Conservation (phyloP, 1,140 invertebrate genomes). For the Zaprionus ghesquierei region DNA sequence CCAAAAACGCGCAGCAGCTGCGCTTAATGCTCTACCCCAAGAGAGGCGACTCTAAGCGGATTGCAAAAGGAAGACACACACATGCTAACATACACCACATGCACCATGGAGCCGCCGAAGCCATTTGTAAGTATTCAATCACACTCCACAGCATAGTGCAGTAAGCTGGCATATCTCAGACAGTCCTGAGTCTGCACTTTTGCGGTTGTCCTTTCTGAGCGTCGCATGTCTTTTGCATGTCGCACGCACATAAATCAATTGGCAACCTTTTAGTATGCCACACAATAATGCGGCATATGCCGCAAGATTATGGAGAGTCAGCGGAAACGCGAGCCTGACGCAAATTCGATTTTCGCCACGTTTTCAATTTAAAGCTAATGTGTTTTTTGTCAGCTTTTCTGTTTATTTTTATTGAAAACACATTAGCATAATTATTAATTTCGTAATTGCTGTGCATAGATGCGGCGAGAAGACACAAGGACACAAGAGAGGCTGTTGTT, state of each 20-base stretch:
- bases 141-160: neutral
- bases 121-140: neutral
- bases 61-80: conserved; percentile 31
- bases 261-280: conserved; percentile 7
- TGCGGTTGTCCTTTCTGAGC: neutral
- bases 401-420: neutral
- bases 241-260: conserved; percentile 18
- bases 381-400: neutral
- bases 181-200: neutral
- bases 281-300: conserved; percentile 14
- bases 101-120: neutral
- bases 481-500: neutral
- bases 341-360: neutral
- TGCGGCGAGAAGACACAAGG: neutral
- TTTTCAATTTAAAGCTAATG: neutral
- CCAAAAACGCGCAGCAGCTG: conserved; percentile 1
- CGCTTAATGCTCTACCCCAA: neutral
- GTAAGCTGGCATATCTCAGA: neutral
- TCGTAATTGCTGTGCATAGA: neutral
- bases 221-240: conserved; percentile 23
- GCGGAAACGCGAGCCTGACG: neutral
- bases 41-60: conserved; percentile 35
- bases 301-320: conserved; percentile 20
- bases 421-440: conserved; percentile 27
- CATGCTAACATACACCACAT: neutral